Evolutionary conservation across 2,113 vertebrate species (phyloP), one percentile per base, ranked within the genome.

Genomic region (Zapornia atra): DNA sequence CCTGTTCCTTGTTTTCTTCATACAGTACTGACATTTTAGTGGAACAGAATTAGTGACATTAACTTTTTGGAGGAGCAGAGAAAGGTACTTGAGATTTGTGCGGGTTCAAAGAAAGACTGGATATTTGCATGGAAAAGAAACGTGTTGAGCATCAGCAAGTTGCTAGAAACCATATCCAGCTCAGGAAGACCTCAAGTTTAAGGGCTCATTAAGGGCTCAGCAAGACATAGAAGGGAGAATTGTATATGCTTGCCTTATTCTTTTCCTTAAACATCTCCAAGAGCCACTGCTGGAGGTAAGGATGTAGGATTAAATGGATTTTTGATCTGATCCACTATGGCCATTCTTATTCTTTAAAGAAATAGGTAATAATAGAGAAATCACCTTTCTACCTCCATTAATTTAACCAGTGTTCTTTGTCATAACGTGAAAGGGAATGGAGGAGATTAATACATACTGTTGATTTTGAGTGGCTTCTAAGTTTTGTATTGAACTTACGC

Each of bases 381-480:
- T 83, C 44, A 73, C 46, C 68, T 86, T 73, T 80, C 40, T 83
- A 81, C 25, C n/a, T 83, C 71, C 51, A 57, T 82, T 82, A 92
- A 88, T 88, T 69, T 79, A 94, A 92, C 11, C 14, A 5, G 60
- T 83, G 8, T 50, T 95, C 79, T 86, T 59, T 77, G 21, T 78
- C 54, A 16, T 60, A 73, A 26, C 73, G 15, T 48, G 60, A 78
- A 93, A 77, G 28, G 29, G 26, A 86, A 68, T 53, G 18, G 56
- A 83, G 50, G 63, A 72, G 56, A 88, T 93, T 10, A 88, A 86
- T 82, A 91, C 46, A 81, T 81, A 34, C 2, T 64, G 83, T 61
- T 90, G 86, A 56, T 84, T 92, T 88, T 82, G 86, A 36, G 28
- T 94, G 53, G 72, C 61, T 86, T 93, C 88, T 88, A 95, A 68